phyloP scores from a whole-genome alignment of 2,888 invertebrate genomes.

The Itoplectis maculator region DNA sequence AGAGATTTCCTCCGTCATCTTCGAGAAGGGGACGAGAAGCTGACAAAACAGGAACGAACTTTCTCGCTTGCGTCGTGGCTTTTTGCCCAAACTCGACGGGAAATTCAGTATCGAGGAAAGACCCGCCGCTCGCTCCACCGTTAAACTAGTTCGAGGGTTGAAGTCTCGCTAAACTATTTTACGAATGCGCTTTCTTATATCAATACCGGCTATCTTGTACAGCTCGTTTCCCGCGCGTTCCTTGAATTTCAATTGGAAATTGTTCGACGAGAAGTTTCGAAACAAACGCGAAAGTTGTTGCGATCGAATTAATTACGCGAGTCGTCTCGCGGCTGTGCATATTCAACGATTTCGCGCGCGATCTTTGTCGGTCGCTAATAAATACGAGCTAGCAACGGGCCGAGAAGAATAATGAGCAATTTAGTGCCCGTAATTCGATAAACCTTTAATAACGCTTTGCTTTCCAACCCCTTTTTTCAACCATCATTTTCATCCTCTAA shows the following conservation, averaged over 20 bases:
- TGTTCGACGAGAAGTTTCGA: conserved; percentile 16
- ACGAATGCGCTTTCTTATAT: conserved; percentile 11
- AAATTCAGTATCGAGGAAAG: conserved; percentile 14
- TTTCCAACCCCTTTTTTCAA: neutral
- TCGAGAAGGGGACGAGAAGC: conserved; percentile 1
- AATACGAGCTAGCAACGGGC: neutral
- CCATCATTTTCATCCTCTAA: neutral
- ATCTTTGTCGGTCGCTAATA: neutral
- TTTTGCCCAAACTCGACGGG: conserved; percentile 1
- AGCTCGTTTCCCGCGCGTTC: neutral
- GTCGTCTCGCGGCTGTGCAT: conserved; percentile 4
- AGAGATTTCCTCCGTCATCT: conserved; percentile 8
- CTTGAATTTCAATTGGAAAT: conserved; percentile 40
- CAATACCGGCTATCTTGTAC: neutral
- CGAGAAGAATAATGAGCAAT: neutral
- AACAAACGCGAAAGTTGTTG: conserved; percentile 5
- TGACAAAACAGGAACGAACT: neutral
- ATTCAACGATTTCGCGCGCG: neutral
- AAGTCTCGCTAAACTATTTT: conserved; percentile 37
- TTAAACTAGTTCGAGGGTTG: neutral
- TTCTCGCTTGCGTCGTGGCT: conserved; percentile 1
- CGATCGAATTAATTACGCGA: conserved; percentile 8
- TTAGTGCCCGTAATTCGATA: neutral
- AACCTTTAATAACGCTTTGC: neutral
- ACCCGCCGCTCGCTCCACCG: neutral